These are phyloP conservation scores for Saturnia pavonia DNA, from an alignment of 2,888 invertebrate genomes.

Conservation along the genomic window DNA sequence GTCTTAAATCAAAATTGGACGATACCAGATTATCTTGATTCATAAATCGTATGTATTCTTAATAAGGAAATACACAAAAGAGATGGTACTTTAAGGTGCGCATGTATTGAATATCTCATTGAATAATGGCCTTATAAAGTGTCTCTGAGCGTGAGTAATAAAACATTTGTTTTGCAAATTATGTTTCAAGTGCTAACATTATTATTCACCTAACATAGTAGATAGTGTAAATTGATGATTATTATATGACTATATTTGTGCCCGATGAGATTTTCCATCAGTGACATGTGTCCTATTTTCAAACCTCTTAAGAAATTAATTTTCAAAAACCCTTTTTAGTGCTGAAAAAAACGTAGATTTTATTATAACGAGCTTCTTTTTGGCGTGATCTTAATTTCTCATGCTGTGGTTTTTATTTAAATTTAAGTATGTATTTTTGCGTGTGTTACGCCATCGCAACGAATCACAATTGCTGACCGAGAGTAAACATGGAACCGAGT, in stretches of 20 bases:
- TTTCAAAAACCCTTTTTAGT: too few species aligned
- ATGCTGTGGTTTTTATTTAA: too few species aligned
- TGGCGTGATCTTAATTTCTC: too few species aligned
- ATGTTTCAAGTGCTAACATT: conserved; percentile 28
- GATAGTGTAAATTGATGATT: conserved; percentile 30
- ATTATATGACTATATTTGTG: conserved; percentile 22
- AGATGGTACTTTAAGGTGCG: neutral
- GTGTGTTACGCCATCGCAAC: too few species aligned
- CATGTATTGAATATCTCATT: neutral
- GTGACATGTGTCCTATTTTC: too few species aligned
- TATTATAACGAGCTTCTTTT: too few species aligned
- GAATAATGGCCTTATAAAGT: conserved; percentile 17
- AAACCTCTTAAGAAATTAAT: too few species aligned
- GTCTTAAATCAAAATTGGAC: conserved; percentile 7
- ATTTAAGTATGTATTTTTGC: too few species aligned
- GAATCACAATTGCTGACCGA: too few species aligned
- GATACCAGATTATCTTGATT: neutral
- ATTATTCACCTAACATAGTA: conserved; percentile 22
- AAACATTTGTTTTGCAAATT: conserved; percentile 32
- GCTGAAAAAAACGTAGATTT: too few species aligned
- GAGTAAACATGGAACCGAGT: too few species aligned
- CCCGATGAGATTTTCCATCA: neutral
- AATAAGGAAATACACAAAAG: conserved; percentile 15
- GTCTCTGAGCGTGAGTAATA: conserved; percentile 25
- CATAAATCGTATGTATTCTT: neutral